phyloP scores from a whole-genome alignment of 2,888 invertebrate genomes.

The Galeopsomyia nigrocyanea region DNA sequence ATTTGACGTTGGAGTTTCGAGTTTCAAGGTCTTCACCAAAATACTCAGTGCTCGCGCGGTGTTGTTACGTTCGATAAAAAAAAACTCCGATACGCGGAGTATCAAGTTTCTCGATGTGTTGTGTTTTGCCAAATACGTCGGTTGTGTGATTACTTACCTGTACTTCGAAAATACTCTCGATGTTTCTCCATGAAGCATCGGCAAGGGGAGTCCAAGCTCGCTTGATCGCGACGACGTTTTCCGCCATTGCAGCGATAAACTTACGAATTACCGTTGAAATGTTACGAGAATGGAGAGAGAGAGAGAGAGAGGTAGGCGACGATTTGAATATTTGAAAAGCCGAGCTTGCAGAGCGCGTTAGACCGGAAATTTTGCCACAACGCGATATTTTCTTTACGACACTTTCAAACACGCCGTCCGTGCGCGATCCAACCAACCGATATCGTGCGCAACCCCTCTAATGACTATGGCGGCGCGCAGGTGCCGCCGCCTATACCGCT shows the following conservation, averaged over 20 bases:
- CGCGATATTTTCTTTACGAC: slow-evolving; percentile 23
- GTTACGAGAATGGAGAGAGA: too few species aligned
- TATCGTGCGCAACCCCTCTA: too few species aligned
- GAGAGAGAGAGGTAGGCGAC: too few species aligned
- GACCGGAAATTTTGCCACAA: slow-evolving; percentile 17
- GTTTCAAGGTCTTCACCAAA: too few species aligned
- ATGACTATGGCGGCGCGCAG: not conserved
- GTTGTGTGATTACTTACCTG: slow-evolving; percentile 10
- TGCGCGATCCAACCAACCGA: not conserved
- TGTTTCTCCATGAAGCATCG: slow-evolving; percentile 20
- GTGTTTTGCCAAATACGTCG: not conserved
- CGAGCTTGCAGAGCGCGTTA: not conserved
- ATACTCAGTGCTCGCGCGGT: too few species aligned
- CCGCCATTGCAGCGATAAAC: not conserved
- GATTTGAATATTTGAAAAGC: too few species aligned
- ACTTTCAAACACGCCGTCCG: slow-evolving; percentile 1
- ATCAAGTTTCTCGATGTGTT: too few species aligned
- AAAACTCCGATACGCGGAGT: too few species aligned
- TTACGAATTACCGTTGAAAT: too few species aligned
- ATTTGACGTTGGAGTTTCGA: too few species aligned
- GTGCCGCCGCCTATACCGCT: slow-evolving; percentile 22
- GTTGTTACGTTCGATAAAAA: too few species aligned
- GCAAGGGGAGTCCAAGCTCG: not conserved
- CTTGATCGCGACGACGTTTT: slow-evolving; percentile 9
- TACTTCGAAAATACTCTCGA: slow-evolving; percentile 21